Percentiles rank a stretch among this genome's conserved stretches.
These are phyloP conservation scores for Halyomorpha halys DNA, from an alignment of 1,140 invertebrate genomes.

Conservation along the genomic window DNA sequence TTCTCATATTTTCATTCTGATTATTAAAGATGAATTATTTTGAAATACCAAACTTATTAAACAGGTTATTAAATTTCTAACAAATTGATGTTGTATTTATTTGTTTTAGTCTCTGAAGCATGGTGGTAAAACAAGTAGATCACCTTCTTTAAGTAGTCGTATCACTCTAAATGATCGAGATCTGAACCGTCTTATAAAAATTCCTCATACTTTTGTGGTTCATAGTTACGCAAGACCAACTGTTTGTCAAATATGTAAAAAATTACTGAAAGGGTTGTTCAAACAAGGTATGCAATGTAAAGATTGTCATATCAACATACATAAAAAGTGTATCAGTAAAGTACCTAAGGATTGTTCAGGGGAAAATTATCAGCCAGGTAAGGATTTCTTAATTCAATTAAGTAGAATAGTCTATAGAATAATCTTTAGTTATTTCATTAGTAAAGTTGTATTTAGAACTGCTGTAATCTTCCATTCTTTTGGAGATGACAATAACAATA, in stretches of 20 bases:
- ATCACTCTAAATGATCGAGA: conserved; percentile 63
- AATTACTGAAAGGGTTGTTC: conserved; percentile 87
- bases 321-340: conserved; percentile 91
- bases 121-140: conserved; percentile 46
- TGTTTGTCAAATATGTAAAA: conserved; percentile 91
- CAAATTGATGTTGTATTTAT: not conserved
- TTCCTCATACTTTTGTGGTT: conserved; percentile 82
- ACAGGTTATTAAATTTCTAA: too few species aligned
- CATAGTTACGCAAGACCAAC: conserved; percentile 94
- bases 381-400: not conserved
- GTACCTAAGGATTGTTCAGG: conserved; percentile 94
- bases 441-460: too few species aligned
- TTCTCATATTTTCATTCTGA: too few species aligned
- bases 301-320: conserved; percentile 96
- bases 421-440: too few species aligned
- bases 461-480: too few species aligned
- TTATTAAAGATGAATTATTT: too few species aligned
- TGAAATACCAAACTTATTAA: too few species aligned
- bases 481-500: too few species aligned
- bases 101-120: conserved; percentile 14
- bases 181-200: conserved; percentile 60
- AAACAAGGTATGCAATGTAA: conserved; percentile 96
- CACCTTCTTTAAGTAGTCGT: conserved; percentile 65
- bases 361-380: conserved; percentile 41
- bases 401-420: too few species aligned